Conservation (phyloP, 2,113 vertebrate species). For the Agelaius phoeniceus region DNA sequence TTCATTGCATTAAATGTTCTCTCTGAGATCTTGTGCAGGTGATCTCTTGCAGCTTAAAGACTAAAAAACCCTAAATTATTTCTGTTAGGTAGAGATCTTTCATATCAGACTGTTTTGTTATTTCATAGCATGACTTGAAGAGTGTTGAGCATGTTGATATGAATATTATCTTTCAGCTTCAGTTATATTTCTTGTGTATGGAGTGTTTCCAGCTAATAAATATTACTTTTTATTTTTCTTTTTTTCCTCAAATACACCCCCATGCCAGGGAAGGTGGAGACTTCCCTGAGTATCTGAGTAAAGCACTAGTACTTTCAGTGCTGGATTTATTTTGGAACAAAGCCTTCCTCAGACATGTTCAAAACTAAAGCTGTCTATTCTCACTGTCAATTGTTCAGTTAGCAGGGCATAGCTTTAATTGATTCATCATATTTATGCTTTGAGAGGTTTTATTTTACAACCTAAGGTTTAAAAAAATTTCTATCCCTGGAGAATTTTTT, state of each 20-base stretch:
- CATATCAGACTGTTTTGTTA: neutral
- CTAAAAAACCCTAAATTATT: neutral
- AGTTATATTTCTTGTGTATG: neutral
- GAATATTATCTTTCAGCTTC: neutral
- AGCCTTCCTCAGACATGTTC: neutral
- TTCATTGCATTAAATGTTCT: neutral
- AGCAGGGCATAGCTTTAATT: neutral
- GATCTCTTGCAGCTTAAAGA: neutral
- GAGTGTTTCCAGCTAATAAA: neutral
- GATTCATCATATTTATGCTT: neutral
- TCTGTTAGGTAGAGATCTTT: neutral
- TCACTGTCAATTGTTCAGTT: neutral
- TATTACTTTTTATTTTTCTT: neutral
- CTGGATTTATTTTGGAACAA: neutral
- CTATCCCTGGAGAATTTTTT: neutral
- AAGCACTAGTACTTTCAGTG: neutral
- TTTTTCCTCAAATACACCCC: neutral
- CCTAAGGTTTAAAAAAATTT: neutral
- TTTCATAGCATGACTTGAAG: neutral
- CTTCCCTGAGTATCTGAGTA: neutral
- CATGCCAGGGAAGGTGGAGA: accelerated
- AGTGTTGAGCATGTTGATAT: neutral
- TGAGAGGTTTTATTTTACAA: neutral
- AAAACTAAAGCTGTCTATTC: neutral
- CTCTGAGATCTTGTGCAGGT: neutral